Percentiles rank a stretch among this genome's conserved stretches.
Evolutionary conservation across 2,888 invertebrate genomes (phyloP).

Genomic region (Amorpha juglandis): DNA sequence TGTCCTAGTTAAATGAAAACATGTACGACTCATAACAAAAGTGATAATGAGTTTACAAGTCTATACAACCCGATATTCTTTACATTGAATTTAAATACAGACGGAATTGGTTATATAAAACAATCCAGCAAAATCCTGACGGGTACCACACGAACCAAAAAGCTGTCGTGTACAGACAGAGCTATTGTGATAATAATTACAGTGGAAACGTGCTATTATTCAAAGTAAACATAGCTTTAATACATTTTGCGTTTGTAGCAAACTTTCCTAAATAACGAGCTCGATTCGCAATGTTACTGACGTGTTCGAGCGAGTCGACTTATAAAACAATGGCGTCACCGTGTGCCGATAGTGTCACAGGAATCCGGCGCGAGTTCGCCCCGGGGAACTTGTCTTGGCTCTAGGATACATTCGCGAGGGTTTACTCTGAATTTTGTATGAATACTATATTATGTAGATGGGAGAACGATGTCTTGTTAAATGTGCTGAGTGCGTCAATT

Average conservation of each 20-base stretch:
- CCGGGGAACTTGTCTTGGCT: slow-evolving; percentile 44
- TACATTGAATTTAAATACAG: neutral
- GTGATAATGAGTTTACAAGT: slow-evolving; percentile 1
- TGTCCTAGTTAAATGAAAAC: neutral
- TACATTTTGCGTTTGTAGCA: slow-evolving; percentile 16
- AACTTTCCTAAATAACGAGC: slow-evolving; percentile 48
- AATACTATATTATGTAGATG: slow-evolving; percentile 18
- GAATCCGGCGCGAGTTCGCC: slow-evolving; percentile 58
- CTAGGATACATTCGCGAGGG: neutral
- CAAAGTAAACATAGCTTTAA: slow-evolving; percentile 21
- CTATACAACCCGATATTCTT: neutral
- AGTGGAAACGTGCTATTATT: slow-evolving; percentile 26
- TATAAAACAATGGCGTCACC: slow-evolving; percentile 62
- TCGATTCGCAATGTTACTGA: slow-evolving; percentile 28
- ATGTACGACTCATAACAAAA: neutral
- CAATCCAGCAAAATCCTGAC: neutral
- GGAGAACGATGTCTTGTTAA: slow-evolving; percentile 11
- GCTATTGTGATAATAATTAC: slow-evolving; percentile 35
- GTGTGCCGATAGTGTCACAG: slow-evolving; percentile 62
- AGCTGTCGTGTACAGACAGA: slow-evolving; percentile 33
- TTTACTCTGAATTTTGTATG: slow-evolving; percentile 19
- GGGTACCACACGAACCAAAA: slow-evolving; percentile 28
- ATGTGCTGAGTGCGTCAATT: slow-evolving; percentile 5
- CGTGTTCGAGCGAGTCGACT: slow-evolving; percentile 53
- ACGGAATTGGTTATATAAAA: neutral